Evolutionary conservation across 2,888 invertebrate genomes (phyloP).

Genomic region (Villa cingulata): DNA sequence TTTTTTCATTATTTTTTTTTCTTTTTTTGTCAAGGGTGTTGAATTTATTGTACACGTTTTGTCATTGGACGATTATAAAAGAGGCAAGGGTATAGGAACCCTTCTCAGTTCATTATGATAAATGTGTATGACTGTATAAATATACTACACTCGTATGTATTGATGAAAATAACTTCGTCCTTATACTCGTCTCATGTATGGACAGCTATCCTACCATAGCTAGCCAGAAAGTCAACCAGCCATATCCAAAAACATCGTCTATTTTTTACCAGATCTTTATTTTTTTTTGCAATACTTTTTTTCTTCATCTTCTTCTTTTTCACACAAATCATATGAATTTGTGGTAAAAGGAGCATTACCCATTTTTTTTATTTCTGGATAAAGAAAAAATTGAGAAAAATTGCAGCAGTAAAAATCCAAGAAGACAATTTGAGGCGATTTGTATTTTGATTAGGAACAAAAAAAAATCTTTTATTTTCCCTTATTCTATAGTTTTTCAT

Average conservation of each 20-base stretch:
- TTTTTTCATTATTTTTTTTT: no score
- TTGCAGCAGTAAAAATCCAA: background rate
- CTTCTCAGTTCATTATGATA: background rate
- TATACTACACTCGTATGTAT: no score
- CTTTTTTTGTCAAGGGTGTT: background rate
- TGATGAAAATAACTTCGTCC: no score
- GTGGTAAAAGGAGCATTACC: background rate
- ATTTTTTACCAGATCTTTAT: no score
- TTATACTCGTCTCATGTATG: no score
- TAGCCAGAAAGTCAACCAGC: no score
- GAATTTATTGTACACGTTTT: background rate
- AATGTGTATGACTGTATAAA: no score
- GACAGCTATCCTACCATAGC: no score
- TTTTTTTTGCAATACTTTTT: background rate
- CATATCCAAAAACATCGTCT: no score
- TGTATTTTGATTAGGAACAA: no score
- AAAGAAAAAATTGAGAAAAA: background rate
- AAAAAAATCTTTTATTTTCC: background rate
- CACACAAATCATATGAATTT: background rate
- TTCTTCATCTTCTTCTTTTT: background rate
- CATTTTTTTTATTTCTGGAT: background rate
- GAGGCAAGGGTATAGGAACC: background rate
- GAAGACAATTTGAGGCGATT: background rate
- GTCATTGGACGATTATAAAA: background rate
- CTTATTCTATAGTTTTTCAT: no score